A percentile compares a stretch with the other conserved stretches of the same genome.
phyloP scores from a whole-genome alignment of 2,113 vertebrate species.

The Elachura formosa region DNA sequence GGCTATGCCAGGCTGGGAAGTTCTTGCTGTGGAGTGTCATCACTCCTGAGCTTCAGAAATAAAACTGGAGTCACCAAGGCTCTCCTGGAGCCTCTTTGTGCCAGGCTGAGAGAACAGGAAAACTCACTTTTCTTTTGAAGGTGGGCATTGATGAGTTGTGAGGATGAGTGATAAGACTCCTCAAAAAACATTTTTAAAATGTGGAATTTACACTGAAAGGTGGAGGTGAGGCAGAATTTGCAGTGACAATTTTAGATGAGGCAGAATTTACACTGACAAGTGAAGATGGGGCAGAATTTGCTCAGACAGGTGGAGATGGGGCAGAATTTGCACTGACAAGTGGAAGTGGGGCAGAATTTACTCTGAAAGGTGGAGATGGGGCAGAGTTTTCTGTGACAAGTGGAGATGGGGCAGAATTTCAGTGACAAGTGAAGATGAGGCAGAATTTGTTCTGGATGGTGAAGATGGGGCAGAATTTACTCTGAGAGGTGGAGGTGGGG shows the following conservation, averaged over 20 bases:
- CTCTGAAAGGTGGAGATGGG: too few species aligned
- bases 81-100: neutral
- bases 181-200: fast-evolving
- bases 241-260: neutral
- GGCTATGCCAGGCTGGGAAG: neutral
- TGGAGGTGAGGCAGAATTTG: neutral
- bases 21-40: neutral
- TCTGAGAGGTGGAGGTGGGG: too few species aligned
- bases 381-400: neutral
- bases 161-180: neutral
- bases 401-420: neutral
- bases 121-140: neutral
- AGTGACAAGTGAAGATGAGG: too few species aligned
- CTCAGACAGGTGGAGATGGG: neutral
- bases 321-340: neutral
- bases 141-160: neutral
- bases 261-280: fast-evolving
- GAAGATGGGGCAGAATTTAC: neutral
- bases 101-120: fast-evolving
- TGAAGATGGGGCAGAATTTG: neutral
- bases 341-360: neutral
- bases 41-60: neutral
- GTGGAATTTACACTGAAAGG: neutral
- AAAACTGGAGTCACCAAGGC: neutral
- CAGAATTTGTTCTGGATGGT: too few species aligned